These are phyloP conservation scores for Gisinianus flammeolus DNA, from an alignment of 2,888 invertebrate species.

Conservation along the genomic window DNA sequence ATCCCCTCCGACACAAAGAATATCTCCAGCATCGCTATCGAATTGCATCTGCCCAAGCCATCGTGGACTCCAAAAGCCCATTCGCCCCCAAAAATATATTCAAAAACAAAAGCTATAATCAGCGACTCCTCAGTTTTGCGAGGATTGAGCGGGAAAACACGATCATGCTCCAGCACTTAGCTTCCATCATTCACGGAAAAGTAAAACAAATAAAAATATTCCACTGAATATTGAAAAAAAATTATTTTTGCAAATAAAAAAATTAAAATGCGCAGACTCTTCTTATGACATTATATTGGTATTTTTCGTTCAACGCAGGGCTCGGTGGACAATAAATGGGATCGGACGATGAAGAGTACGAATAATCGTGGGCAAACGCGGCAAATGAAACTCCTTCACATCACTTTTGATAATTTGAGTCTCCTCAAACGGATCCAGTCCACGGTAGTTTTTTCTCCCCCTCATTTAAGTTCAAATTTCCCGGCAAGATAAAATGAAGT, in stretches of 20 bases:
- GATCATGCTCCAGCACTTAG: slow-evolving; percentile 49
- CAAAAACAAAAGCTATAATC: slow-evolving; percentile 49
- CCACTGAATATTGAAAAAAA: background rate
- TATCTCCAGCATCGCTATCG: slow-evolving; percentile 47
- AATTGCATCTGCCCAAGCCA: slow-evolving; percentile 42
- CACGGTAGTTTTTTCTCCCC: slow-evolving; percentile 40
- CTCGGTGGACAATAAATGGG: slow-evolving; percentile 44
- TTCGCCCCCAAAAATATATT: slow-evolving; percentile 41
- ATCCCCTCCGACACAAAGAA: slow-evolving; percentile 36
- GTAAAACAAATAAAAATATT: slow-evolving; percentile 35
- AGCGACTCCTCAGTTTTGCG: slow-evolving; percentile 47
- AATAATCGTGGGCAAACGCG: slow-evolving; percentile 44
- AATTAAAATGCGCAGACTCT: too few species aligned
- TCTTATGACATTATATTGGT: too few species aligned
- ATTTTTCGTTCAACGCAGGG: slow-evolving; percentile 36
- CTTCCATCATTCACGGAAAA: slow-evolving; percentile 51
- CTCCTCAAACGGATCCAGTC: slow-evolving; percentile 53
- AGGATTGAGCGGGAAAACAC: slow-evolving; percentile 57
- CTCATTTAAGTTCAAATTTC: background rate
- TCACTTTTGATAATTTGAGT: slow-evolving; percentile 56
- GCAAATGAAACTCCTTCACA: slow-evolving; percentile 49
- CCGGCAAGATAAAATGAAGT: slow-evolving; percentile 15
- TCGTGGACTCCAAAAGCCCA: slow-evolving; percentile 50
- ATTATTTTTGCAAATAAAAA: too few species aligned
- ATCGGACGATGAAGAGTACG: background rate